phyloP scores from a whole-genome alignment of 2,797 vertebrate genomes.

The Labeo calbasu region DNA sequence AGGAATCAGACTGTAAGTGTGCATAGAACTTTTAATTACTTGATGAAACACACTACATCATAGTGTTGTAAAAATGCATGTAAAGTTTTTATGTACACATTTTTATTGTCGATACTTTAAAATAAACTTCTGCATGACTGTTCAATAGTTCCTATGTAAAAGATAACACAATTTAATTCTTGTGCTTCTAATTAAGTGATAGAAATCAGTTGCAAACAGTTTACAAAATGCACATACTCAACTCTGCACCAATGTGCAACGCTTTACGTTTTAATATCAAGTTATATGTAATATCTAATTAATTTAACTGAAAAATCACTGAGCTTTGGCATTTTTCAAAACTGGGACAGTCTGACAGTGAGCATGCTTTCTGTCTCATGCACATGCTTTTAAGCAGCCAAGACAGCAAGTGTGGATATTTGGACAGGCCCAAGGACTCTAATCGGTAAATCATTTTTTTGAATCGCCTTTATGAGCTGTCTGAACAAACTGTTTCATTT shows the following conservation, averaged over 20 bases:
- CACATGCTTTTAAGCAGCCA: not conserved
- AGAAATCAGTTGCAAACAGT: not conserved
- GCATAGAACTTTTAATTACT: not conserved
- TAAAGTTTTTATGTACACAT: no score
- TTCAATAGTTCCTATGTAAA: not conserved
- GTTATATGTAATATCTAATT: not conserved
- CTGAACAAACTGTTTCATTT: not conserved
- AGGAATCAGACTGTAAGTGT: not conserved
- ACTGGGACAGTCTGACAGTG: not conserved
- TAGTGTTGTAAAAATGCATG: not conserved
- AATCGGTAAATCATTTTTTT: not conserved
- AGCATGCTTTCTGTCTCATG: not conserved
- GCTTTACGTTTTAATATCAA: not conserved
- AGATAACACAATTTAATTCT: not conserved
- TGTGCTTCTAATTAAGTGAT: not conserved
- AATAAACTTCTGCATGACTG: not conserved
- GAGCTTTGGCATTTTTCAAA: not conserved
- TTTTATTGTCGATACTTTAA: not conserved
- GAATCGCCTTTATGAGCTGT: not conserved
- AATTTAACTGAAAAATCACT: not conserved
- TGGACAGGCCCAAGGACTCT: not conserved
- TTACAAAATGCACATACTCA: not conserved
- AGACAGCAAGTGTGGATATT: not conserved
- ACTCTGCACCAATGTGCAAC: not conserved
- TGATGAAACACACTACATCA: not conserved